Evolutionary conservation across 2,113 vertebrate species (phyloP).

Genomic region (Pyrgilauda ruficollis): DNA sequence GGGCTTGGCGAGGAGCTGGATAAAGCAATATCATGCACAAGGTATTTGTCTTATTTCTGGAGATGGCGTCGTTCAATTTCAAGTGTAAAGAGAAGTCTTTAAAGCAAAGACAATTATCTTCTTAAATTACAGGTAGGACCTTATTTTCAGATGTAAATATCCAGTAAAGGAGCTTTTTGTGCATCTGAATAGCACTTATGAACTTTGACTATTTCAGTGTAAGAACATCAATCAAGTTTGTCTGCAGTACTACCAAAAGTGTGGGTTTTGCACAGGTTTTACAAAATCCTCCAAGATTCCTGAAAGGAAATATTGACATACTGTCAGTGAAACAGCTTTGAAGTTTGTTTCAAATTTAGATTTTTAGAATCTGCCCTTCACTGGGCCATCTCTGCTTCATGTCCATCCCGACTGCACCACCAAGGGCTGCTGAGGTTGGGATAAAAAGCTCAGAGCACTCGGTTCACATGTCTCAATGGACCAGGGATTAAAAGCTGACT

Average conservation of each 20-base stretch:
- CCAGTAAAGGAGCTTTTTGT: background rate
- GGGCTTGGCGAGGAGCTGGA: background rate
- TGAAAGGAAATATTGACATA: background rate
- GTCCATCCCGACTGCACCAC: fast-evolving
- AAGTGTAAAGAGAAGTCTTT: background rate
- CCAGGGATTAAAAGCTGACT: background rate
- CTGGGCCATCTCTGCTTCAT: background rate
- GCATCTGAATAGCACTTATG: background rate
- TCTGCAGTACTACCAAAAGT: background rate
- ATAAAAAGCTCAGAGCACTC: background rate
- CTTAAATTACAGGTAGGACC: background rate
- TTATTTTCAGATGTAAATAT: background rate
- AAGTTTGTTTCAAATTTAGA: background rate
- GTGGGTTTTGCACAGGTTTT: background rate
- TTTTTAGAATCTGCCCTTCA: background rate
- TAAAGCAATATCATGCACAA: background rate
- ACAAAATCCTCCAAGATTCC: background rate
- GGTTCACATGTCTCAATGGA: fast-evolving
- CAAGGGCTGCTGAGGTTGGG: background rate
- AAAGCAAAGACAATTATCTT: background rate
- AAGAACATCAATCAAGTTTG: background rate
- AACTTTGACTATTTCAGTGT: background rate
- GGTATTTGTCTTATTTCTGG: background rate
- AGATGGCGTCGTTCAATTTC: background rate
- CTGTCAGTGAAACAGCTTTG: background rate